phyloP scores from a whole-genome alignment of 2,888 invertebrate species.

The Chloroclysta siterata region DNA sequence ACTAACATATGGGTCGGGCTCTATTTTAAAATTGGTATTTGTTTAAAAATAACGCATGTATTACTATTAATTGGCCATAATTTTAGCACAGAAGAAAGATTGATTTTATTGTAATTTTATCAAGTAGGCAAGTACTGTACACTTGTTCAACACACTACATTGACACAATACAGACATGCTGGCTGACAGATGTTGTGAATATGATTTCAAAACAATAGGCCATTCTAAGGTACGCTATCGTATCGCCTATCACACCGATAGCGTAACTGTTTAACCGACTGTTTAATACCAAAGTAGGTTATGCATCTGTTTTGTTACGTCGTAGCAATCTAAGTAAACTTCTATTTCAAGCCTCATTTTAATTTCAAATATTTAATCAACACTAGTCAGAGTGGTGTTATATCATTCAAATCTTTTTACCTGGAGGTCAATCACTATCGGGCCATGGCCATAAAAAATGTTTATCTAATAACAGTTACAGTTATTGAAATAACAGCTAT shows the following conservation, averaged over 20 bases:
- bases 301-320: constrained; percentile 10
- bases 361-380: too few relatives aligned
- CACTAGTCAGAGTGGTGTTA: background rate
- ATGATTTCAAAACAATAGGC: constrained; percentile 37
- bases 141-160: constrained; percentile 15
- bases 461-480: constrained; percentile 46
- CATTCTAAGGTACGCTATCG: constrained; percentile 25
- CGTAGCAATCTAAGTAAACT: background rate
- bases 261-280: constrained; percentile 17
- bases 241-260: constrained; percentile 27
- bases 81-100: too few relatives aligned
- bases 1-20: too few relatives aligned
- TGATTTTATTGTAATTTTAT: background rate
- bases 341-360: too few relatives aligned
- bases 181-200: constrained; percentile 31
- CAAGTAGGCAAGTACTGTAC: background rate
- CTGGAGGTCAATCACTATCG: constrained; percentile 48
- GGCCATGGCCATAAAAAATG: constrained; percentile 57
- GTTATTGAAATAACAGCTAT: background rate
- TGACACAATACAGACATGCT: constrained; percentile 27
- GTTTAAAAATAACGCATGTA: too few relatives aligned
- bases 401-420: constrained; percentile 21
- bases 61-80: too few relatives aligned
- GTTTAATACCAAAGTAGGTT: constrained; percentile 10
- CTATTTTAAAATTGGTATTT: too few relatives aligned